These are phyloP conservation scores for Malurus leucopterus DNA, from an alignment of 2,797 vertebrate species.

Conservation along the genomic window DNA sequence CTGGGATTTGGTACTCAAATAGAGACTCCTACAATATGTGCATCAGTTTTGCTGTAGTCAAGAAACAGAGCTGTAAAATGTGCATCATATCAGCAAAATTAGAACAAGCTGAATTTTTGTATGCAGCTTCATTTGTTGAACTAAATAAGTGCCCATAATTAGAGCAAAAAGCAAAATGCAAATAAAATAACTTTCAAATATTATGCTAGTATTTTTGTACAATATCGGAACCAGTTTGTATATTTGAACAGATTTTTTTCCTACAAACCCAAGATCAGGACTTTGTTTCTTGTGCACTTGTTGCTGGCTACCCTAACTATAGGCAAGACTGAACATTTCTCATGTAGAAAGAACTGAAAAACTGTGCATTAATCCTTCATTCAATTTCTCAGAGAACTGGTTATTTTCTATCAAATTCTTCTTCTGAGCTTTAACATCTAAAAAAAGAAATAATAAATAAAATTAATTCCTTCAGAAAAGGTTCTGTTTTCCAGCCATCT, in stretches of 20 bases:
- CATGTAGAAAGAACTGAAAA: not conserved
- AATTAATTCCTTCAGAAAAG: not conserved
- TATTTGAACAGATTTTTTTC: not conserved
- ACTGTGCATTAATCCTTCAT: not conserved
- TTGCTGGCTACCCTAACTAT: not conserved
- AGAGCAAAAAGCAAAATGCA: not conserved
- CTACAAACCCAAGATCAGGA: not conserved
- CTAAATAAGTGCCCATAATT: not conserved
- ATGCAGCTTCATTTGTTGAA: not conserved
- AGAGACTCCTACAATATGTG: conserved; percentile 3
- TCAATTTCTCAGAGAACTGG: not conserved
- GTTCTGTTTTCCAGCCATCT: not conserved
- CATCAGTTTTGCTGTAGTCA: conserved; percentile 19
- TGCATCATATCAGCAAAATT: not conserved
- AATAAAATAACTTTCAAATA: not conserved
- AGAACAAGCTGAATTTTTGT: not conserved
- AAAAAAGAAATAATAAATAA: not conserved
- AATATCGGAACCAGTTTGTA: not conserved
- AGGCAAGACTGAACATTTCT: not conserved
- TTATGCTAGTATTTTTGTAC: not conserved
- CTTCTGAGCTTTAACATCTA: not conserved
- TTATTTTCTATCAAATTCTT: not conserved
- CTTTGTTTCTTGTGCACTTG: not conserved
- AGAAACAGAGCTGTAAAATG: conserved; percentile 25
- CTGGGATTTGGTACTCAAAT: conserved; percentile 62